Conservation (phyloP, 2,797 vertebrate genomes). For the Myotis pilosus region DNA sequence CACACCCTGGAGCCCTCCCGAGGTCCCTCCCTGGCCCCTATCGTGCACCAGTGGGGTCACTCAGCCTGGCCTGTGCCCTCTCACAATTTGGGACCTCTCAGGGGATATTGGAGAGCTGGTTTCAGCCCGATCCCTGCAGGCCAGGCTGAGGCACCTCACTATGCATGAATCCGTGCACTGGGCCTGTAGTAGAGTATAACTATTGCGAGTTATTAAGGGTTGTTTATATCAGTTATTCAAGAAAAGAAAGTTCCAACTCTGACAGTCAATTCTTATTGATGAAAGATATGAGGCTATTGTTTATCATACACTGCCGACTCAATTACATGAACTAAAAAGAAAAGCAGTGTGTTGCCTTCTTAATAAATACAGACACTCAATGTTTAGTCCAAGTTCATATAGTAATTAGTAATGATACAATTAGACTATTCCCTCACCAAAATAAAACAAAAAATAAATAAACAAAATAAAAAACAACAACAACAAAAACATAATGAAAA, state of each 20-base stretch:
- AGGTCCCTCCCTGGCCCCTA: no score
- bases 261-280: slow-evolving; percentile 44
- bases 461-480: no score
- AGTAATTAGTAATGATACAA: background rate
- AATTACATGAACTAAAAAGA: background rate
- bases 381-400: background rate
- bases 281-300: background rate
- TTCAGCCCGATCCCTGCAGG: no score
- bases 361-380: background rate
- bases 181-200: background rate
- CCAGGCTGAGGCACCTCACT: no score
- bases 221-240: slow-evolving; percentile 15
- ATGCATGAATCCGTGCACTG: no score
- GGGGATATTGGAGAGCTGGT: no score
- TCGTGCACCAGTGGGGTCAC: no score
- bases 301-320: background rate
- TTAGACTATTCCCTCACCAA: background rate
- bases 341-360: background rate
- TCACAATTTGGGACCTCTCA: no score
- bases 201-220: background rate
- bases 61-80: no score
- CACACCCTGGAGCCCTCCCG: no score
- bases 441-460: background rate
- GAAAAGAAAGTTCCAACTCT: slow-evolving; percentile 28
- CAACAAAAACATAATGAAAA: no score